Conservation (phyloP, 2,888 invertebrate genomes). For the Autographa pulchrina region DNA sequence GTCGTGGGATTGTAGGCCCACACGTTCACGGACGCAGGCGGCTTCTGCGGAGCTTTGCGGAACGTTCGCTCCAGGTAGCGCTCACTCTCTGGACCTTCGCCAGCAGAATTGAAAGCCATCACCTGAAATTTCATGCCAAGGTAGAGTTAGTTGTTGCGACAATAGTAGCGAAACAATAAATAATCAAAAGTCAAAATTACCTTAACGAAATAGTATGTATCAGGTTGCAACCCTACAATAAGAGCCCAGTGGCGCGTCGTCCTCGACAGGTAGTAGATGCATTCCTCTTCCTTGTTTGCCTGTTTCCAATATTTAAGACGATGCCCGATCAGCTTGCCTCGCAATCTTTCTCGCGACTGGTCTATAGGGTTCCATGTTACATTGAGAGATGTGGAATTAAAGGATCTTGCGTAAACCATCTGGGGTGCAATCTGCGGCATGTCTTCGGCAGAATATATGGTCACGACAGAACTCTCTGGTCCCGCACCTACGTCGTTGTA, state of each 20-base stretch:
- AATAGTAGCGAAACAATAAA: neutral
- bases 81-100: conserved; percentile 98
- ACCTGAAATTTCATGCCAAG: conserved; percentile 75
- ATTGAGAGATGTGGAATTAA: conserved; percentile 97
- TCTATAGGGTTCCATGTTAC: conserved; percentile 97
- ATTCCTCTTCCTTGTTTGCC: conserved; percentile 92
- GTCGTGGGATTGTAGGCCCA: conserved; percentile 95
- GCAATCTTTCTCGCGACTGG: conserved; percentile 94
- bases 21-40: conserved; percentile 97
- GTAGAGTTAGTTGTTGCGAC: neutral
- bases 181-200: conserved; percentile 69
- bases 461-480: conserved; percentile 93
- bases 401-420: conserved; percentile 93
- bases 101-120: conserved; percentile 98
- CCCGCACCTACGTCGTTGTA: conserved; percentile 95
- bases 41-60: conserved; percentile 97
- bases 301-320: conserved; percentile 98
- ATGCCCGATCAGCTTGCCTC: conserved; percentile 97
- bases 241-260: conserved; percentile 95
- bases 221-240: conserved; percentile 97
- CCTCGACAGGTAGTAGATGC: conserved; percentile 95
- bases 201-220: conserved; percentile 97
- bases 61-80: conserved; percentile 95
- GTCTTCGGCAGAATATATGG: conserved; percentile 96
- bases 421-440: conserved; percentile 98